A percentile compares a stretch with the other conserved stretches of the same genome.
Evolutionary conservation across 2,888 invertebrate species (phyloP).

Genomic region (Neoascia interrupta): DNA sequence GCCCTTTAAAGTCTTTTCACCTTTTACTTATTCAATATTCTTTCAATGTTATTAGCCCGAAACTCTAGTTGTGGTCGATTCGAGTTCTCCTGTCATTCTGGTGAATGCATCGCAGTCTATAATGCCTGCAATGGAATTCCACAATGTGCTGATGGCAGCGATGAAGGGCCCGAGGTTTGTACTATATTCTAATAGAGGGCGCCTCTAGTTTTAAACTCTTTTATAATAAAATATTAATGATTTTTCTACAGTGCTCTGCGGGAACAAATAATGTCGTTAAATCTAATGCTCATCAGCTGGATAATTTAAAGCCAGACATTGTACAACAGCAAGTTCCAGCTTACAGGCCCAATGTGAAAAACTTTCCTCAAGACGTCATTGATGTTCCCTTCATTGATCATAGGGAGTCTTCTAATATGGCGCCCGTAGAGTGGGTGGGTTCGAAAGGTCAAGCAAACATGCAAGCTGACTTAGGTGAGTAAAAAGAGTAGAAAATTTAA

Average conservation of each 20-base stretch:
- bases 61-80: conserved; percentile 85
- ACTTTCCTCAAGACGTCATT: conserved; percentile 69
- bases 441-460: conserved; percentile 76
- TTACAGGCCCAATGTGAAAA: conserved; percentile 67
- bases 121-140: conserved; percentile 97
- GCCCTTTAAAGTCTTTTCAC: too few species aligned
- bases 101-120: conserved; percentile 96
- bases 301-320: conserved; percentile 33
- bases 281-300: conserved; percentile 1
- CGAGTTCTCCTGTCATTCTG: conserved; percentile 93
- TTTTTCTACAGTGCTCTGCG: conserved; percentile 74
- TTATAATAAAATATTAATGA: not conserved
- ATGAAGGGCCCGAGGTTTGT: conserved; percentile 90
- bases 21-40: too few species aligned
- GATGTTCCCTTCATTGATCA: conserved; percentile 73
- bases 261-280: conserved; percentile 66
- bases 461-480: conserved; percentile 70
- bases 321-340: conserved; percentile 26
- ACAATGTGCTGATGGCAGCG: conserved; percentile 94
- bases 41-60: too few species aligned
- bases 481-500: too few species aligned
- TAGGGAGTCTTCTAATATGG: conserved; percentile 77
- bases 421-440: conserved; percentile 72
- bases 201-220: not conserved
- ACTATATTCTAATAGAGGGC: too few species aligned